Percentiles rank a stretch among this genome's conserved stretches.
Evolutionary conservation across 2,113 vertebrate species (phyloP).

Genomic region (Taurulus bubalis): DNA sequence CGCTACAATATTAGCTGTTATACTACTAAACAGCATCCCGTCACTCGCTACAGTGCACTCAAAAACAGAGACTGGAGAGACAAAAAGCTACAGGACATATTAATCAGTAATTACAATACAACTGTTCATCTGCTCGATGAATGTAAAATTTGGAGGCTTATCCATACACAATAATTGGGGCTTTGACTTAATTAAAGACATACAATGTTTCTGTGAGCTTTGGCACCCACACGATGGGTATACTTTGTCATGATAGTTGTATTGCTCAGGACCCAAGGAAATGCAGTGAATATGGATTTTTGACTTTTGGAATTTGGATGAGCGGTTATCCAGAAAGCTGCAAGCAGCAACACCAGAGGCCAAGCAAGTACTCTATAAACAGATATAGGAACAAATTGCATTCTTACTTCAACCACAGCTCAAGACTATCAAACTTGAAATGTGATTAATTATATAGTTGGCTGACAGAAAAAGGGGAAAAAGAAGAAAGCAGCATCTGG

Average conservation of each 20-base stretch:
- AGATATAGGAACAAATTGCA: conserved; percentile 25
- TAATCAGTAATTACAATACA: not conserved
- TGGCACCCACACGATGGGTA: not conserved
- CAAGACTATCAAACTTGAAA: conserved; percentile 14
- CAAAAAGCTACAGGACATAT: not conserved
- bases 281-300: not conserved
- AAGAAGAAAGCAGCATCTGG: conserved; percentile 41
- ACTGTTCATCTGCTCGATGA: not conserved
- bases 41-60: not conserved
- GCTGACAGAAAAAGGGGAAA: conserved; percentile 14
- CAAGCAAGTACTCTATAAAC: conserved; percentile 29
- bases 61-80: not conserved
- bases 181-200: not conserved
- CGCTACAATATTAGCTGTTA: not conserved
- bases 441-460: conserved; percentile 42
- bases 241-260: not conserved
- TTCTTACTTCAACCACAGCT: not conserved
- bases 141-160: not conserved
- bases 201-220: not conserved
- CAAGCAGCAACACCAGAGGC: not conserved
- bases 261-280: not conserved
- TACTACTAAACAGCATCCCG: not conserved
- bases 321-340: not conserved
- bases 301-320: no score
- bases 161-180: not conserved